A percentile compares a stretch with the other conserved stretches of the same genome.
Conservation (phyloP, 2,888 invertebrate species). For the Mythimna lalbum region DNA sequence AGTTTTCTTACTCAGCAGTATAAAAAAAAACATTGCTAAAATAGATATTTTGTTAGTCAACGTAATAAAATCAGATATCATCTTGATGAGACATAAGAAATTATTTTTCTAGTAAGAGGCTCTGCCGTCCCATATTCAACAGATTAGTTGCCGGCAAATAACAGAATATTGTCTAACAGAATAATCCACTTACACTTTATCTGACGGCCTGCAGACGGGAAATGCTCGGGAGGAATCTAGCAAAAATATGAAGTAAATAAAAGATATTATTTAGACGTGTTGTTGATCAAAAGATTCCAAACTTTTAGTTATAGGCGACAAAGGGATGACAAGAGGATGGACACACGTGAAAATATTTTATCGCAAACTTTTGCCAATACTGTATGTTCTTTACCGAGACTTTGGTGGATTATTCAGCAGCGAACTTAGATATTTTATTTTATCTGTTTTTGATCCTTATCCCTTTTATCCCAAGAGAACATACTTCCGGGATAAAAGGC, state of each 20-base stretch:
- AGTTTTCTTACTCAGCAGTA: neutral
- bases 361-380: neutral
- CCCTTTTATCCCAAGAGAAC: too few species aligned
- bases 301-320: slow-evolving; percentile 20
- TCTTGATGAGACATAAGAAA: neutral
- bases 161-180: slow-evolving; percentile 20
- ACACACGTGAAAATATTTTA: slow-evolving; percentile 25
- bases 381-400: slow-evolving; percentile 3
- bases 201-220: slow-evolving; percentile 22
- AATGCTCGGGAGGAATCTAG: slow-evolving; percentile 27
- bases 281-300: slow-evolving; percentile 24
- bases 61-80: neutral
- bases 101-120: slow-evolving; percentile 11
- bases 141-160: slow-evolving; percentile 32
- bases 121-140: slow-evolving; percentile 20
- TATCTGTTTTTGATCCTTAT: neutral
- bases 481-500: too few species aligned
- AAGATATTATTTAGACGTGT: slow-evolving; percentile 20
- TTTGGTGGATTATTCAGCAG: neutral
- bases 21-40: neutral
- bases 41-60: neutral
- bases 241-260: slow-evolving; percentile 29
- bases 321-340: slow-evolving; percentile 4
- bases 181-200: slow-evolving; percentile 40
- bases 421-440: neutral